These are phyloP conservation scores for Neoascia interrupta DNA, from an alignment of 2,888 invertebrate species.

Conservation along the genomic window DNA sequence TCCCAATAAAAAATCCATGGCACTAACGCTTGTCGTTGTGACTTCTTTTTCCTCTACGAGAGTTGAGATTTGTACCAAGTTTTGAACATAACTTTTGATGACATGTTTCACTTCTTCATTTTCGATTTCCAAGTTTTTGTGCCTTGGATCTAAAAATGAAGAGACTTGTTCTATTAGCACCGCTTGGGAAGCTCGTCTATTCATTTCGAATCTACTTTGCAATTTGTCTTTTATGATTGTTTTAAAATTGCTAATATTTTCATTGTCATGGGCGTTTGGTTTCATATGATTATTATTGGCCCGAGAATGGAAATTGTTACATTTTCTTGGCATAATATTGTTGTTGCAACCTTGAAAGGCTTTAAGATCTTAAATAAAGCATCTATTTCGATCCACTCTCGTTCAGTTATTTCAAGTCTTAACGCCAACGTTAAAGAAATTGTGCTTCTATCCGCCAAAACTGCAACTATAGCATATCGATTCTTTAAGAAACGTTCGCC, in stretches of 20 bases:
- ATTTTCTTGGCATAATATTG: too few relatives aligned
- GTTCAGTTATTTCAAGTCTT: too few relatives aligned
- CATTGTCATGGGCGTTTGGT: background rate
- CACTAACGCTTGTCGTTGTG: background rate
- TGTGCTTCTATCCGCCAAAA: constrained; percentile 19
- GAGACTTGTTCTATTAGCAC: constrained; percentile 5
- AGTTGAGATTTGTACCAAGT: constrained; percentile 1
- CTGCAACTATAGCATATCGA: background rate
- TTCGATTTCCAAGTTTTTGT: constrained; percentile 9
- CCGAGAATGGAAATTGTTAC: background rate
- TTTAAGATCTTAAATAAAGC: too few relatives aligned
- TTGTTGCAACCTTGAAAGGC: too few relatives aligned
- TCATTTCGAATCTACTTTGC: background rate
- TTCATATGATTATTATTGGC: background rate
- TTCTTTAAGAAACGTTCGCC: background rate
- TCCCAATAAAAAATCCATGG: constrained; percentile 14
- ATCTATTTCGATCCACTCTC: too few relatives aligned
- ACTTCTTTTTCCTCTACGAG: background rate
- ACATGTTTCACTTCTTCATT: background rate
- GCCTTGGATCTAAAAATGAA: constrained; percentile 7
- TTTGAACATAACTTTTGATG: background rate
- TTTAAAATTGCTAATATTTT: background rate
- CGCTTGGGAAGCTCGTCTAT: background rate
- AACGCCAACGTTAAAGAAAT: too few relatives aligned
- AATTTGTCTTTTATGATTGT: constrained; percentile 1